A percentile compares a stretch with the other conserved stretches of the same genome.
These are phyloP conservation scores for Ypsolopha sequella DNA, from an alignment of 2,888 invertebrate species.

Conservation along the genomic window DNA sequence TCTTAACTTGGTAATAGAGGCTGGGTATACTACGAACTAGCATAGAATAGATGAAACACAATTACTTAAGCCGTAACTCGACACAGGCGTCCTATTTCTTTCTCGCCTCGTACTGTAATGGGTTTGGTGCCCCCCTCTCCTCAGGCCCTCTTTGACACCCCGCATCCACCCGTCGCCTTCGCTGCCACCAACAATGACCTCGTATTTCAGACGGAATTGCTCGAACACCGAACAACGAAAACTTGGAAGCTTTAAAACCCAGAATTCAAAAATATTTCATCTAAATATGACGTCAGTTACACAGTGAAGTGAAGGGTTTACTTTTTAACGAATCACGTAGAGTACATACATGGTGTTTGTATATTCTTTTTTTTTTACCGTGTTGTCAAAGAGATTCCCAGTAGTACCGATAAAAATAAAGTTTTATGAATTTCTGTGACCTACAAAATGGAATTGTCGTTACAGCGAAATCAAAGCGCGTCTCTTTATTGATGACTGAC, in stretches of 20 bases:
- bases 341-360: background rate
- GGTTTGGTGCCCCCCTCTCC: slow-evolving; percentile 37
- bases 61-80: slow-evolving; percentile 60
- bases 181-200: slow-evolving; percentile 69
- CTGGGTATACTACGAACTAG: slow-evolving; percentile 30
- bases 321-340: background rate
- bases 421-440: too few species aligned
- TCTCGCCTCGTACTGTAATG: slow-evolving; percentile 62
- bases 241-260: slow-evolving; percentile 34
- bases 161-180: slow-evolving; percentile 45
- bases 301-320: background rate
- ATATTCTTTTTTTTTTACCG: background rate
- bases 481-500: too few species aligned
- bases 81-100: slow-evolving; percentile 62
- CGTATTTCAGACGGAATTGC: slow-evolving; percentile 69
- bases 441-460: too few species aligned
- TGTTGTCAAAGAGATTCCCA: background rate
- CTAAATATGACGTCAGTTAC: slow-evolving; percentile 1
- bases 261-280: slow-evolving; percentile 9
- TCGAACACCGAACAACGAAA: slow-evolving; percentile 63
- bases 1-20: background rate
- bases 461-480: too few species aligned
- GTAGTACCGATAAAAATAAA: background rate
- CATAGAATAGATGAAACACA: slow-evolving; percentile 57
- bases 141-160: slow-evolving; percentile 20